These are phyloP conservation scores for Tenthredo distinguenda DNA, from an alignment of 2,888 invertebrate genomes.

Conservation along the genomic window DNA sequence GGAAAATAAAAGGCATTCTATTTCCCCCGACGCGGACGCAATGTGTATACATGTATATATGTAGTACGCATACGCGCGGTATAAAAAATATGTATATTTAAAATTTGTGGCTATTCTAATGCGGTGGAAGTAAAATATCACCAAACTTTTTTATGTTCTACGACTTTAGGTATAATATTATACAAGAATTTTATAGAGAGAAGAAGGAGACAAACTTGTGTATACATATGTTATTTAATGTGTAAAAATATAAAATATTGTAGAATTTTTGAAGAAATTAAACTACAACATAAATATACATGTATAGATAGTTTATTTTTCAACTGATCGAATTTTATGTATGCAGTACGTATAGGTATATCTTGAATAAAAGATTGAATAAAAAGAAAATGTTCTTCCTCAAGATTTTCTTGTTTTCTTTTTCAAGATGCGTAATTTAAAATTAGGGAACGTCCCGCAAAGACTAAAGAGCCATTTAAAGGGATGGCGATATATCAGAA, in stretches of 20 bases:
- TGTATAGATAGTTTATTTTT: background rate
- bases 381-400: background rate
- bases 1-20: constrained; percentile 42
- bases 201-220: too few relatives aligned
- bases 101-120: background rate
- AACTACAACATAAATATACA: too few relatives aligned
- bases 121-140: background rate
- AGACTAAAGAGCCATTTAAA: constrained; percentile 51
- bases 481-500: constrained; percentile 54
- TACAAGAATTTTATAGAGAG: background rate
- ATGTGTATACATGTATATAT: background rate
- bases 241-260: background rate
- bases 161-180: background rate
- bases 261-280: background rate
- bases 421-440: constrained; percentile 27
- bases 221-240: too few relatives aligned
- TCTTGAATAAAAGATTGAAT: background rate
- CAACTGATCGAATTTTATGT: background rate
- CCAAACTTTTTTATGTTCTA: background rate
- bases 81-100: background rate
- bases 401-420: background rate
- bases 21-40: background rate
- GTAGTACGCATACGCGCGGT: background rate
- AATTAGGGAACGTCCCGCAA: constrained; percentile 37
- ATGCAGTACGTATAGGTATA: background rate